phyloP scores from a whole-genome alignment of 2,888 invertebrate species.

The Buathra laborator region DNA sequence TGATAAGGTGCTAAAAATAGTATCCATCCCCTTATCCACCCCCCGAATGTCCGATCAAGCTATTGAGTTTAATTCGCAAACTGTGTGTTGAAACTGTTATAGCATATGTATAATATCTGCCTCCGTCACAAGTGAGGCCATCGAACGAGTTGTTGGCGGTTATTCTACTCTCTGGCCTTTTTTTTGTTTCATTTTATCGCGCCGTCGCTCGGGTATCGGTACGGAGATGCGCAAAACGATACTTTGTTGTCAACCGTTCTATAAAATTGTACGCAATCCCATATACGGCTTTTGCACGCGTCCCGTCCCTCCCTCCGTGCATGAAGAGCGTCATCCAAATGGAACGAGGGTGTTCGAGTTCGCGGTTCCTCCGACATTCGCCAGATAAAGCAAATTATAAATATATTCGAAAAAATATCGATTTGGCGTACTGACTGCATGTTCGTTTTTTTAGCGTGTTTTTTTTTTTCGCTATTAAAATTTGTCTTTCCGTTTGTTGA shows the following conservation, averaged over 20 bases:
- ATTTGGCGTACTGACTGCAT: no score
- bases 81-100: conserved; percentile 62
- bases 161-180: conserved; percentile 29
- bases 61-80: conserved; percentile 59
- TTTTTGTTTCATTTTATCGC: conserved; percentile 17
- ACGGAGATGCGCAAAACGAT: conserved; percentile 21
- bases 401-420: conserved; percentile 22
- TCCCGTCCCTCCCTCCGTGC: background rate
- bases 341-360: conserved; percentile 16
- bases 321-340: conserved; percentile 1
- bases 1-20: background rate
- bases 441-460: no score
- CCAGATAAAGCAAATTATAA: conserved; percentile 43
- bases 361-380: background rate
- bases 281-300: background rate
- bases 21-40: background rate
- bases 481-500: no score
- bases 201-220: conserved; percentile 16
- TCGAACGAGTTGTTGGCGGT: conserved; percentile 19
- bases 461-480: no score
- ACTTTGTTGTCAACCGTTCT: conserved; percentile 51
- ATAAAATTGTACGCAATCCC: conserved; percentile 54
- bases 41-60: conserved; percentile 11
- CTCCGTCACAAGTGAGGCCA: conserved; percentile 25
- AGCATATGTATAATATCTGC: conserved; percentile 45